phyloP scores from a whole-genome alignment of 2,113 vertebrate species.

The Cheilinus undulatus region DNA sequence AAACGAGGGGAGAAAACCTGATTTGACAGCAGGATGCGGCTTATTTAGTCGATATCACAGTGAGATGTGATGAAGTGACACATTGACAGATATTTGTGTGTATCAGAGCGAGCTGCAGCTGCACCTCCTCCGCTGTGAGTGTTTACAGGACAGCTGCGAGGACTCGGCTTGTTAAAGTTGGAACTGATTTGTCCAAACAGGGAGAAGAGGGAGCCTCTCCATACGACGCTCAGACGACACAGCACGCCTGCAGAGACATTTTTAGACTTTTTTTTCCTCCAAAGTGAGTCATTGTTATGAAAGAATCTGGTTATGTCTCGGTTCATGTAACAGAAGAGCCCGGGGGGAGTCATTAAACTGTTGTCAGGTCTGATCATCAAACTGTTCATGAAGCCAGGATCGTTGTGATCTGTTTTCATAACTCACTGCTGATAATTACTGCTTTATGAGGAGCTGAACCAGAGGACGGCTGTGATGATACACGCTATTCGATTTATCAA shows the following conservation, averaged over 20 bases:
- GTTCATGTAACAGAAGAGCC: neutral
- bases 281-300: slow-evolving; percentile 32
- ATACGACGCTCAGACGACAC: slow-evolving; percentile 21
- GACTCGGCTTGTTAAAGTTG: slow-evolving; percentile 25
- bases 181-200: slow-evolving; percentile 6
- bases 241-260: neutral
- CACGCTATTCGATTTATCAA: no score
- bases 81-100: slow-evolving; percentile 20
- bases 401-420: slow-evolving; percentile 4
- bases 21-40: slow-evolving; percentile 51
- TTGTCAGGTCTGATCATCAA: slow-evolving; percentile 44
- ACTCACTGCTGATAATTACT: slow-evolving; percentile 51
- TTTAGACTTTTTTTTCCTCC: neutral
- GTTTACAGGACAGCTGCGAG: slow-evolving; percentile 11
- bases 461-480: slow-evolving; percentile 17
- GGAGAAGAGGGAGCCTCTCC: neutral
- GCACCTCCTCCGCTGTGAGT: slow-evolving; percentile 17
- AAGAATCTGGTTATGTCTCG: neutral
- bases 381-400: slow-evolving; percentile 26
- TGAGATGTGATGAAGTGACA: slow-evolving; percentile 54
- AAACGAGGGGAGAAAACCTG: slow-evolving; percentile 7
- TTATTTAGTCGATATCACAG: slow-evolving; percentile 65
- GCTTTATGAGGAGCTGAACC: slow-evolving; percentile 25
- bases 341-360: slow-evolving; percentile 17
- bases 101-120: slow-evolving; percentile 17